Percentiles rank a stretch among this genome's conserved stretches.
Conservation (phyloP, 2,888 invertebrate species). For the Hemaris fuciformis region DNA sequence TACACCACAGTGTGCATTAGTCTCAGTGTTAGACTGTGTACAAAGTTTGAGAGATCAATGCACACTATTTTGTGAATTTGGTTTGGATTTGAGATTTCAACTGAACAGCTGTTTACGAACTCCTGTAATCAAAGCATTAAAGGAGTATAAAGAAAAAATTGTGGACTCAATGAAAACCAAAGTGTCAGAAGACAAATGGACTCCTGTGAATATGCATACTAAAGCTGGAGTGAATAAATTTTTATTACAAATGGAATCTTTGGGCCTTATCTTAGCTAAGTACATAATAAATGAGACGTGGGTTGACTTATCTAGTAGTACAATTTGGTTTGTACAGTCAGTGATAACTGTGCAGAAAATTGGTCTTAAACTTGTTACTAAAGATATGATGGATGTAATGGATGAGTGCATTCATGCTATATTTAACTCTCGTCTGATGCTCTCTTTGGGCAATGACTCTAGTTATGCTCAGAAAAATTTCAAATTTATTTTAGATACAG, state of each 20-base stretch:
- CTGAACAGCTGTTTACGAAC: slow-evolving; percentile 91
- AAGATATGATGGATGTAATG: slow-evolving; percentile 87
- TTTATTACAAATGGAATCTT: slow-evolving; percentile 85
- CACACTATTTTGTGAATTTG: slow-evolving; percentile 82
- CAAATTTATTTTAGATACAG: slow-evolving; percentile 85
- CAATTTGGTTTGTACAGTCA: slow-evolving; percentile 89
- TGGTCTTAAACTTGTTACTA: slow-evolving; percentile 87
- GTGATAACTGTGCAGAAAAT: slow-evolving; percentile 88
- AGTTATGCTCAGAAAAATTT: slow-evolving; percentile 83
- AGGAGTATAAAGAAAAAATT: slow-evolving; percentile 90
- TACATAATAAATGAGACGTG: slow-evolving; percentile 84
- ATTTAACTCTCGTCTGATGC: slow-evolving; percentile 87
- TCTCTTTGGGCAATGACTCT: slow-evolving; percentile 66
- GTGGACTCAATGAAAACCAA: slow-evolving; percentile 90
- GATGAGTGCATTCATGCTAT: slow-evolving; percentile 88
- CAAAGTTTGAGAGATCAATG: slow-evolving; percentile 89
- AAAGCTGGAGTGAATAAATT: slow-evolving; percentile 86
- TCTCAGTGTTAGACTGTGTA: slow-evolving; percentile 92
- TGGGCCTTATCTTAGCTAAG: slow-evolving; percentile 85
- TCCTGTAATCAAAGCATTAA: slow-evolving; percentile 88
- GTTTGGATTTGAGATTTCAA: slow-evolving; percentile 95
- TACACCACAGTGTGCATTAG: slow-evolving; percentile 92
- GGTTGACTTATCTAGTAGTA: slow-evolving; percentile 90
- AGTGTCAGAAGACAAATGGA: slow-evolving; percentile 92
- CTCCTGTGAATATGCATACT: slow-evolving; percentile 89